phyloP scores from a whole-genome alignment of 2,797 vertebrate genomes.

The Sphaeramia orbicularis region DNA sequence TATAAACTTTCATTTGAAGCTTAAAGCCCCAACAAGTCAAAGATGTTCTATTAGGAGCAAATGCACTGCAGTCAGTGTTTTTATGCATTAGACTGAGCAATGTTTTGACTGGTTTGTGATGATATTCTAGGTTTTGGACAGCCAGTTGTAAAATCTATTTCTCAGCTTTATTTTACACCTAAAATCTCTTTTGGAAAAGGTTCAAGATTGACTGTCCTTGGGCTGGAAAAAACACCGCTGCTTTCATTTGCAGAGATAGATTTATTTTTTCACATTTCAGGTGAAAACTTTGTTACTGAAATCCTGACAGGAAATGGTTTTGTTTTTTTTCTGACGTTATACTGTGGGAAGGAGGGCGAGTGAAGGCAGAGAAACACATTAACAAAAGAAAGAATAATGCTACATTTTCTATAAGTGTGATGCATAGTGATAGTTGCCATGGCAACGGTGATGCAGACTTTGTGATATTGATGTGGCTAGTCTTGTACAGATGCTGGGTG shows the following conservation, averaged over 20 bases:
- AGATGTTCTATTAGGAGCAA: too few relatives aligned
- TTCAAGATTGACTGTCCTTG: neutral
- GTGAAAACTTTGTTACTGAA: constrained; percentile 11
- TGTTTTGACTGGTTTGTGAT: neutral
- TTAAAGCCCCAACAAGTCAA: too few relatives aligned
- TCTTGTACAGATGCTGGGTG: neutral
- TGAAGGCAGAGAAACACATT: neutral
- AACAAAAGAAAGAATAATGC: too few relatives aligned
- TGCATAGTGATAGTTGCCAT: constrained; percentile 10
- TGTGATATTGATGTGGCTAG: constrained; percentile 16
- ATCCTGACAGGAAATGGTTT: neutral
- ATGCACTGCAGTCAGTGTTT: too few relatives aligned
- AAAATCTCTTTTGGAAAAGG: constrained; percentile 7
- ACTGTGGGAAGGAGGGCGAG: neutral
- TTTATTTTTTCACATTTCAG: constrained; percentile 13
- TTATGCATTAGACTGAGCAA: too few relatives aligned
- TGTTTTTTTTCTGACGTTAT: constrained; percentile 22
- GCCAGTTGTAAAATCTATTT: constrained; percentile 6
- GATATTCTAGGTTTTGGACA: constrained; percentile 5
- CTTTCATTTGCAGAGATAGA: constrained; percentile 13
- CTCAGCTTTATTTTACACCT: constrained; percentile 18
- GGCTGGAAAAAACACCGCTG: constrained; percentile 8
- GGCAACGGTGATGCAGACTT: constrained; percentile 13
- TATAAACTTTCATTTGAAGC: too few relatives aligned
- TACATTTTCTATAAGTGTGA: neutral